Conservation (phyloP, 92 coral and sea anemone genomes). For the Siderastrea radians region DNA sequence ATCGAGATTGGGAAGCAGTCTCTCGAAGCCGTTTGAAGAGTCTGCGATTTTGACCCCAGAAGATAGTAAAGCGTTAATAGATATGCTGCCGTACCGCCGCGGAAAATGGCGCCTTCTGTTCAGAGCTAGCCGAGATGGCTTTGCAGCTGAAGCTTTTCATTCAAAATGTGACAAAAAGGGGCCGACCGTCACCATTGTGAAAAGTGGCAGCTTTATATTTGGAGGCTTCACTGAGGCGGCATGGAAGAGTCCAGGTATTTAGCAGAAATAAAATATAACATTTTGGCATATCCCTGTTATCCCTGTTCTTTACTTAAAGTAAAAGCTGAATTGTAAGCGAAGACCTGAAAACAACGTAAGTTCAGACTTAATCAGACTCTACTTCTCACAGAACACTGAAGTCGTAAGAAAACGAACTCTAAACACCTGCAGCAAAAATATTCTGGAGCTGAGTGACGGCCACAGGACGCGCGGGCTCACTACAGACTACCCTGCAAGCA, state of each 20-base stretch:
- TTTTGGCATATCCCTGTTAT: too few species aligned
- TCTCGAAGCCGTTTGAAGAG: neutral
- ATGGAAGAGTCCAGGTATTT: neutral
- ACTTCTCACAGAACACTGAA: too few species aligned
- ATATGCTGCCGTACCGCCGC: neutral
- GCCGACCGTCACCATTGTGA: slow-evolving; percentile 15
- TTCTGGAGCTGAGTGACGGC: too few species aligned
- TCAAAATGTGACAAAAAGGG: slow-evolving; percentile 28
- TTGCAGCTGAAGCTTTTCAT: slow-evolving; percentile 32
- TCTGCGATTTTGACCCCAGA: neutral
- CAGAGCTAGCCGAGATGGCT: slow-evolving; percentile 53
- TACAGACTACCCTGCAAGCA: too few species aligned
- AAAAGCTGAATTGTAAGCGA: too few species aligned
- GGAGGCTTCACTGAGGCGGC: neutral
- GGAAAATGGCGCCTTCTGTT: slow-evolving; percentile 2
- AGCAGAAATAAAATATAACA: too few species aligned
- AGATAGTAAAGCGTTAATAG: neutral
- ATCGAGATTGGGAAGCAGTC: neutral
- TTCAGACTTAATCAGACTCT: too few species aligned
- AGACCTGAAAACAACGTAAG: too few species aligned
- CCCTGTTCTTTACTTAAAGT: too few species aligned
- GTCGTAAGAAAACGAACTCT: too few species aligned
- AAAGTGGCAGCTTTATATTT: neutral
- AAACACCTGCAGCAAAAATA: too few species aligned
- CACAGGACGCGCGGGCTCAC: too few species aligned